These are phyloP conservation scores for Sisor rabdophorus DNA, from an alignment of 2,113 vertebrate genomes.

Conservation along the genomic window DNA sequence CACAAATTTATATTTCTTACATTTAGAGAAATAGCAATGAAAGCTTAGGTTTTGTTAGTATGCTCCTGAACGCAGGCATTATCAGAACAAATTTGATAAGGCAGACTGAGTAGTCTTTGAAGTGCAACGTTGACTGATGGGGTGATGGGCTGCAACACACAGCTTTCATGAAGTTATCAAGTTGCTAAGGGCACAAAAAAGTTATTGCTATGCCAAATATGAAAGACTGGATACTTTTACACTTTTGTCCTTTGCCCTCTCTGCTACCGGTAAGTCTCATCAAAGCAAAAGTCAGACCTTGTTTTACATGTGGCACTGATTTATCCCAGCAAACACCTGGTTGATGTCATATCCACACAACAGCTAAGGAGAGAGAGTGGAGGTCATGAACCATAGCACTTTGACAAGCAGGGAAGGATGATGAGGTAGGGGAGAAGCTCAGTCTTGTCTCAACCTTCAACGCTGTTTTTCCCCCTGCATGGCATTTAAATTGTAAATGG, in stretches of 20 bases:
- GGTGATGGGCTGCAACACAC: slow-evolving; percentile 3
- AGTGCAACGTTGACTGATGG: slow-evolving; percentile 17
- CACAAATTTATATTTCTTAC: background rate
- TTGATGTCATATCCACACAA: slow-evolving; percentile 61
- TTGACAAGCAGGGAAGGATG: slow-evolving; percentile 47
- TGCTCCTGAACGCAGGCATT: slow-evolving; percentile 6
- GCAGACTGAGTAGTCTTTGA: slow-evolving; percentile 11
- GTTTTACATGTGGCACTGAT: slow-evolving; percentile 54
- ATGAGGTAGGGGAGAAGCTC: slow-evolving; percentile 29
- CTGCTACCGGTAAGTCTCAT: slow-evolving; percentile 31
- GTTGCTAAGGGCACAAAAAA: slow-evolving; percentile 19
- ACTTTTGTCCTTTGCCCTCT: slow-evolving; percentile 31
- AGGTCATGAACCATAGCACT: slow-evolving; percentile 55
- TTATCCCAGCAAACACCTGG: slow-evolving; percentile 66
- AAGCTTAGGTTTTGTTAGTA: background rate
- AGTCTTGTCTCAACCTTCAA: slow-evolving; percentile 54
- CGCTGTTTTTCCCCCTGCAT: slow-evolving; percentile 51
- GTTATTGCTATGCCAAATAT: slow-evolving; percentile 31
- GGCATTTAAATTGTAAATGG: slow-evolving; percentile 59
- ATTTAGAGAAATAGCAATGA: background rate
- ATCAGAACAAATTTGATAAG: slow-evolving; percentile 27
- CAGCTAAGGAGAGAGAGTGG: slow-evolving; percentile 50
- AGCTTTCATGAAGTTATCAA: slow-evolving; percentile 24
- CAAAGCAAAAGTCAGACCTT: slow-evolving; percentile 45
- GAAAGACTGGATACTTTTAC: slow-evolving; percentile 23